These are phyloP conservation scores for Drepana arcuata DNA, from an alignment of 1,140 invertebrate species.

Conservation along the genomic window DNA sequence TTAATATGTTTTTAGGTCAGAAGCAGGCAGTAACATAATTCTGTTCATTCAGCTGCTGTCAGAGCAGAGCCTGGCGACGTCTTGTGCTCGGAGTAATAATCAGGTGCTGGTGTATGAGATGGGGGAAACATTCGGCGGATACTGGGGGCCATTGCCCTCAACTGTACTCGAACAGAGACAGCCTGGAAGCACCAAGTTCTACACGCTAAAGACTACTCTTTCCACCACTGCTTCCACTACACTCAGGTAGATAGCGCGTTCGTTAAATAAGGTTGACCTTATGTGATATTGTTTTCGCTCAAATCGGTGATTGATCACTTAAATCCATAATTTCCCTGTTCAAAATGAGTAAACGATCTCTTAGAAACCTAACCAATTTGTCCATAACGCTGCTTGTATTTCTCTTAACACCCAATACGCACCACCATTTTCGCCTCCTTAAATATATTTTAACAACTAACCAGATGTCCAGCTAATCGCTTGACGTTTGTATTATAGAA, in stretches of 20 bases:
- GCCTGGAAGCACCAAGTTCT: constrained; percentile 12
- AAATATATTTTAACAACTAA: too few species aligned
- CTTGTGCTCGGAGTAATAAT: constrained; percentile 22
- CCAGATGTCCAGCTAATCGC: too few species aligned
- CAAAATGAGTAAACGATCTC: too few species aligned
- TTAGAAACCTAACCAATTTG: too few species aligned
- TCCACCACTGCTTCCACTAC: constrained; percentile 5
- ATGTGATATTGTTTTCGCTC: too few species aligned
- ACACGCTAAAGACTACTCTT: constrained; percentile 34
- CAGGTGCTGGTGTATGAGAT: constrained; percentile 47
- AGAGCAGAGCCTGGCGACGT: constrained; percentile 12
- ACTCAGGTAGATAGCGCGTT: constrained; percentile 8
- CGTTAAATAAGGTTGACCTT: too few species aligned
- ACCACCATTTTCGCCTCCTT: too few species aligned
- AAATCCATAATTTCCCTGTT: too few species aligned
- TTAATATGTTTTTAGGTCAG: constrained; percentile 30
- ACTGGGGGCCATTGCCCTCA: constrained; percentile 41
- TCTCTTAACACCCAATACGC: too few species aligned
- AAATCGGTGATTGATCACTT: too few species aligned
- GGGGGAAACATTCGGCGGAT: constrained; percentile 49
- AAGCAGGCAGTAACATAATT: constrained; percentile 46
- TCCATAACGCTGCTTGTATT: too few species aligned
- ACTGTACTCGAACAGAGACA: constrained; percentile 15
- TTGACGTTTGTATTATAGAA: too few species aligned
- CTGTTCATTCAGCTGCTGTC: constrained; percentile 36